Evolutionary conservation across 2,888 invertebrate species (phyloP).

Genomic region (Nipponacmea schrenckii): DNA sequence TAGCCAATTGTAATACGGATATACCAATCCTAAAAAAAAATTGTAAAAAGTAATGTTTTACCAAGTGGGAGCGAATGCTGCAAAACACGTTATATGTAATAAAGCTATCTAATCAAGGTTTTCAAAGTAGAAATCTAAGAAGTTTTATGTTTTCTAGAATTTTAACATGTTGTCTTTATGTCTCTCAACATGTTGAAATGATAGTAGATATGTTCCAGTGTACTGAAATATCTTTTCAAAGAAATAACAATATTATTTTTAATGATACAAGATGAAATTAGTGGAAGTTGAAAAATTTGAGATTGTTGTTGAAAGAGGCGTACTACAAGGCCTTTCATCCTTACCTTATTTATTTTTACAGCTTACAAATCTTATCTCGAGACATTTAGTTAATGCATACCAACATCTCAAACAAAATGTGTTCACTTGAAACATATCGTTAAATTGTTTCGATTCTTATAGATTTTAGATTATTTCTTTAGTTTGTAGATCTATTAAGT

Average conservation of each 20-base stretch:
- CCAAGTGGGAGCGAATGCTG: too few relatives aligned
- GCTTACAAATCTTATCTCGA: background rate
- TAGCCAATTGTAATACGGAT: too few relatives aligned
- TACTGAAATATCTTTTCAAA: constrained; percentile 8
- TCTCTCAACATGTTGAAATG: background rate
- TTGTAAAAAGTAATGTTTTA: too few relatives aligned
- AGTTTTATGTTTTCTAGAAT: constrained; percentile 2
- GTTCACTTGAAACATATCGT: too few relatives aligned
- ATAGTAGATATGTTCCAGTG: background rate
- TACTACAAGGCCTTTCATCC: background rate
- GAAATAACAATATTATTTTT: constrained; percentile 8
- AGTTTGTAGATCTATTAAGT: too few relatives aligned
- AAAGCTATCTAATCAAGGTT: background rate
- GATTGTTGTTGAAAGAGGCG: background rate
- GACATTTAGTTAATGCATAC: background rate
- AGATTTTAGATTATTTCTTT: too few relatives aligned
- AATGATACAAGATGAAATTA: background rate
- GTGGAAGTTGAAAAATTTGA: background rate
- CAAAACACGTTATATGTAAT: background rate
- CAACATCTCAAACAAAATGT: background rate
- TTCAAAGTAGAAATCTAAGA: background rate
- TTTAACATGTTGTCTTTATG: background rate
- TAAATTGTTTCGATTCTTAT: too few relatives aligned
- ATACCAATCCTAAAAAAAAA: too few relatives aligned
- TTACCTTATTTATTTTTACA: constrained; percentile 5